Evolutionary conservation across 1,140 invertebrate species (phyloP).

Genomic region (Fopius arisanus): DNA sequence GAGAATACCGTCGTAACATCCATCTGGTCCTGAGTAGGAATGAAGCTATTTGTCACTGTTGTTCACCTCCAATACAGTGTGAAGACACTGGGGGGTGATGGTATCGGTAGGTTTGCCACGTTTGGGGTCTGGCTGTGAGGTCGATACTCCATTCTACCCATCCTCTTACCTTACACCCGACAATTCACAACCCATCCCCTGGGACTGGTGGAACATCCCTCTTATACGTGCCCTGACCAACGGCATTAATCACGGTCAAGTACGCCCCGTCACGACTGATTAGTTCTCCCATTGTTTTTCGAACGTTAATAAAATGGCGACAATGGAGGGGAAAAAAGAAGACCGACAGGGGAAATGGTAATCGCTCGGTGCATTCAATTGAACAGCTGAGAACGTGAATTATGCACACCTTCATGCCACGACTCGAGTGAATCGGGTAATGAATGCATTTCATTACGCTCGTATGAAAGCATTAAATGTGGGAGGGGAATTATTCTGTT

Average conservation of each 20-base stretch:
- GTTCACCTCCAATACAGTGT: not conserved
- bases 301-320: not conserved
- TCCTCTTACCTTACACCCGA: not conserved
- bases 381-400: too few species aligned
- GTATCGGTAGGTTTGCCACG: not conserved
- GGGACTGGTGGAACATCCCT: not conserved
- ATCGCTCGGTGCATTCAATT: too few species aligned
- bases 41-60: not conserved
- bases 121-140: not conserved
- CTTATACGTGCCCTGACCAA: conserved; percentile 3
- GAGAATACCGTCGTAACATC: not conserved
- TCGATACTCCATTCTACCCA: not conserved
- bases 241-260: conserved; percentile 32
- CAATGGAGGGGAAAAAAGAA: not conserved
- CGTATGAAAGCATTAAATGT: too few species aligned
- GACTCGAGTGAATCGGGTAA: too few species aligned
- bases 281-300: conserved; percentile 17
- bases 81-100: not conserved
- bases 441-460: too few species aligned
- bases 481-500: too few species aligned
- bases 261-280: conserved; percentile 28
- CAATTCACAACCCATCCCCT: not conserved
- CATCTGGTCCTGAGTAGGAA: not conserved
- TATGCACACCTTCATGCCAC: too few species aligned
- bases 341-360: not conserved